phyloP scores from a whole-genome alignment of 2,888 invertebrate genomes.

The Archips xylosteana region DNA sequence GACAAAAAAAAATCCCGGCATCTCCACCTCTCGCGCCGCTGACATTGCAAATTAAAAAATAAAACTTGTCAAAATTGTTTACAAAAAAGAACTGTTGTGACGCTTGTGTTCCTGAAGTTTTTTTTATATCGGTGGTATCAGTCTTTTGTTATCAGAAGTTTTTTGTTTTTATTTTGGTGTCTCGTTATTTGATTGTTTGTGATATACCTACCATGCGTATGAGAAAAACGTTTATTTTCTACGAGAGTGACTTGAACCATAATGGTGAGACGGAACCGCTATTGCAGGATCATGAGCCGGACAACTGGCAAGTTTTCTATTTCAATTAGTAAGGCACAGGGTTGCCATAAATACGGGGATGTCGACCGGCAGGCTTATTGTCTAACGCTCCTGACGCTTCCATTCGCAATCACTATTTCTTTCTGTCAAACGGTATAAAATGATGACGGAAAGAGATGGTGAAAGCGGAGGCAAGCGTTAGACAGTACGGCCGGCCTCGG shows the following conservation, averaged over 20 bases:
- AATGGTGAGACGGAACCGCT: conserved; percentile 63
- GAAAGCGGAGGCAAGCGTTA: too few species aligned
- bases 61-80: not conserved
- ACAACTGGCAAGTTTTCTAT: conserved; percentile 53
- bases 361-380: too few species aligned
- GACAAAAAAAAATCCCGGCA: not conserved
- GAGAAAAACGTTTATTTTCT: conserved; percentile 68
- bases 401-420: too few species aligned
- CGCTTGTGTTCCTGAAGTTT: not conserved
- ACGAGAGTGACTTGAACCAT: conserved; percentile 59
- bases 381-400: too few species aligned
- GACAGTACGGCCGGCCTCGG: too few species aligned
- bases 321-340: not conserved
- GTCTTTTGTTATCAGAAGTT: not conserved
- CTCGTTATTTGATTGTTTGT: not conserved
- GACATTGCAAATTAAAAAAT: not conserved
- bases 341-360: too few species aligned
- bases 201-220: conserved; percentile 66
- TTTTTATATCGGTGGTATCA: not conserved
- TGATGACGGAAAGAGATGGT: too few species aligned
- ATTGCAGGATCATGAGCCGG: conserved; percentile 53
- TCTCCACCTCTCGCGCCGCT: not conserved
- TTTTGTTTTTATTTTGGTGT: not conserved
- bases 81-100: not conserved
- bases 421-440: too few species aligned